Evolutionary conservation across 2,797 vertebrate genomes (phyloP).

Genomic region (Diceros bicornis): DNA sequence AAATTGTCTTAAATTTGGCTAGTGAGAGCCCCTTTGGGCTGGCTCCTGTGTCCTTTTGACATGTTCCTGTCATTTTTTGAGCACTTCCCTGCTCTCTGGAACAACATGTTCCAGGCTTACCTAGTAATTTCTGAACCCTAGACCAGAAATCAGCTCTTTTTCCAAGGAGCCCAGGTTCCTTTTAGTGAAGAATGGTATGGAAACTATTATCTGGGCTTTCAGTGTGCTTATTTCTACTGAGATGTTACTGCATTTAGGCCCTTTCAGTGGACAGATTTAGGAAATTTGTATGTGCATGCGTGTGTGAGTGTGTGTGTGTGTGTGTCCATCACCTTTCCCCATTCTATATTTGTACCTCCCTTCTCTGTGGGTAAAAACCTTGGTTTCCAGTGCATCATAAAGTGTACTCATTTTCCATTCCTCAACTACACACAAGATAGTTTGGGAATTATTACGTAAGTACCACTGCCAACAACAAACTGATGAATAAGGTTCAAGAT

Average conservation of each 20-base stretch:
- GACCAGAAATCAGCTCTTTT: not conserved
- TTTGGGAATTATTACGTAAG: not conserved
- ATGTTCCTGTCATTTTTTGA: not conserved
- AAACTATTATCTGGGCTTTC: not conserved
- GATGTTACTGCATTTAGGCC: not conserved
- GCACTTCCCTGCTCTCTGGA: slow-evolving; percentile 1
- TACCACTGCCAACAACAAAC: not conserved
- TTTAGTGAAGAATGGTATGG: not conserved
- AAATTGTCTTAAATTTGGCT: not conserved
- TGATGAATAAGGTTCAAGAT: not conserved
- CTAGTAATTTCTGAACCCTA: slow-evolving; percentile 17
- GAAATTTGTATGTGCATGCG: not conserved
- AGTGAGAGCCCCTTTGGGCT: not conserved
- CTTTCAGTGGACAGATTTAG: not conserved
- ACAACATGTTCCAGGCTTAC: not conserved
- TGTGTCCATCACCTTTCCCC: not conserved
- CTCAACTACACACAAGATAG: not conserved
- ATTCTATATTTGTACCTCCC: not conserved
- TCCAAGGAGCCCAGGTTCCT: not conserved
- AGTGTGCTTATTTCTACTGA: not conserved
- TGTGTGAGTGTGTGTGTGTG: not conserved
- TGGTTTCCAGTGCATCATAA: not conserved
- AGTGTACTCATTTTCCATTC: not conserved
- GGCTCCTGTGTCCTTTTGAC: not conserved
- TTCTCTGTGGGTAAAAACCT: not conserved